Evolutionary conservation across 2,797 vertebrate genomes (phyloP).

Genomic region (Dendrocincla tyrannina): DNA sequence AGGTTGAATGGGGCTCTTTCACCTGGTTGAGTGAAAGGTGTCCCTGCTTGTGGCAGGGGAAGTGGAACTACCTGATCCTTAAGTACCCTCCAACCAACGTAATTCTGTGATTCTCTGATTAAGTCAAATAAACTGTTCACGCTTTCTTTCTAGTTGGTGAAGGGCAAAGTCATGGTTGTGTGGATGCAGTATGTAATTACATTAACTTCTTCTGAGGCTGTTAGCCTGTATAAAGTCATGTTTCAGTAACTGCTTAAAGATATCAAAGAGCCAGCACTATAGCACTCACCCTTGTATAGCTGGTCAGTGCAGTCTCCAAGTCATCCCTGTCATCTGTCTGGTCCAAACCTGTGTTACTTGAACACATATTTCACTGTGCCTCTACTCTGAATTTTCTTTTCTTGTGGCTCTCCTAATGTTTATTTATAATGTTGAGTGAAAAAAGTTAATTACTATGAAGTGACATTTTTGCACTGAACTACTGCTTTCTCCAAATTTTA

Average conservation of each 20-base stretch:
- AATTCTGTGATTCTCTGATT: not conserved
- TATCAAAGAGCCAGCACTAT: not conserved
- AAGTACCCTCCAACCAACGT: not conserved
- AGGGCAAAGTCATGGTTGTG: not conserved
- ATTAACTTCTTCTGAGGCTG: not conserved
- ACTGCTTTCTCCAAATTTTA: not conserved
- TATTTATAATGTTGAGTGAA: not conserved
- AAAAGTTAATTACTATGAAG: not conserved
- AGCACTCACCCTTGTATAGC: accelerated
- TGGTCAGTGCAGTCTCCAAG: not conserved
- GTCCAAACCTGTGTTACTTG: not conserved
- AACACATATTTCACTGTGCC: not conserved
- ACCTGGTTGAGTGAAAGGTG: not conserved
- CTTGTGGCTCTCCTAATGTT: not conserved
- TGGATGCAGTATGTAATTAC: not conserved
- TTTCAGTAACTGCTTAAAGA: not conserved
- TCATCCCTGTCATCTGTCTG: not conserved
- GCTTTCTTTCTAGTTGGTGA: not conserved
- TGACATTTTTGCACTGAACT: not conserved
- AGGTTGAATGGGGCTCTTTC: not conserved
- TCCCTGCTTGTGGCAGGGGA: not conserved
- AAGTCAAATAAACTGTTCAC: not conserved
- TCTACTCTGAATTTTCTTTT: not conserved
- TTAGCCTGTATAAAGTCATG: not conserved
- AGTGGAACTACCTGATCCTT: not conserved